phyloP scores from a whole-genome alignment of 2,113 vertebrate species.

The Stomatorhinus ivindoensis region DNA sequence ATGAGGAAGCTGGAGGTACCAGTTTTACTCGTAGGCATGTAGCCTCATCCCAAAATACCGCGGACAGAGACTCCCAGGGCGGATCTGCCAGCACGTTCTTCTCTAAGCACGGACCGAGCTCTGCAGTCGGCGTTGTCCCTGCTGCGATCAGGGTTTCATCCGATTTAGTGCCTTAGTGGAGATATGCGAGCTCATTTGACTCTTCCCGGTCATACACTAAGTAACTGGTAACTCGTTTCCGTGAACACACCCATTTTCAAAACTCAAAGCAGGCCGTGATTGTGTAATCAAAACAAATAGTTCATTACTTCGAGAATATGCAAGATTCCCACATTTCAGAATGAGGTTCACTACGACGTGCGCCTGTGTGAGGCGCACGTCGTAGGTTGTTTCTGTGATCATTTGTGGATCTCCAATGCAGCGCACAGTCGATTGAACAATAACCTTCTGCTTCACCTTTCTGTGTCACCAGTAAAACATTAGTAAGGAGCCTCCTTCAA shows the following conservation, averaged over 20 bases:
- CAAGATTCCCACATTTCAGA: background rate
- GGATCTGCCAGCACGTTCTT: background rate
- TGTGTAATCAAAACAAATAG: background rate
- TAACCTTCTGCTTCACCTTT: background rate
- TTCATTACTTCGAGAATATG: background rate
- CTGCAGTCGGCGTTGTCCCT: background rate
- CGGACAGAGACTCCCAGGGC: background rate
- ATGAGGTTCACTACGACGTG: background rate
- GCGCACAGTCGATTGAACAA: background rate
- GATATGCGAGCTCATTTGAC: conserved; percentile 41
- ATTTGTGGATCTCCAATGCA: background rate
- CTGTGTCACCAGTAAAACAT: background rate
- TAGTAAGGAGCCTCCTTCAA: background rate
- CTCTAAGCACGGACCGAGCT: background rate
- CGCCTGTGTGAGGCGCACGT: background rate
- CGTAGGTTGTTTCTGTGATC: background rate
- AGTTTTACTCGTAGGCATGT: background rate
- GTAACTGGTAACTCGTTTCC: background rate
- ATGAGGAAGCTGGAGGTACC: background rate
- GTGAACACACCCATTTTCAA: background rate
- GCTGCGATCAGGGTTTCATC: conserved; percentile 50
- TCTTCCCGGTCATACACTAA: background rate
- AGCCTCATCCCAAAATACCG: background rate
- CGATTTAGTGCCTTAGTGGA: conserved; percentile 57
- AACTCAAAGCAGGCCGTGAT: background rate